phyloP scores from a whole-genome alignment of 2,797 vertebrate genomes.

The Odontamblyopus lacepedii region DNA sequence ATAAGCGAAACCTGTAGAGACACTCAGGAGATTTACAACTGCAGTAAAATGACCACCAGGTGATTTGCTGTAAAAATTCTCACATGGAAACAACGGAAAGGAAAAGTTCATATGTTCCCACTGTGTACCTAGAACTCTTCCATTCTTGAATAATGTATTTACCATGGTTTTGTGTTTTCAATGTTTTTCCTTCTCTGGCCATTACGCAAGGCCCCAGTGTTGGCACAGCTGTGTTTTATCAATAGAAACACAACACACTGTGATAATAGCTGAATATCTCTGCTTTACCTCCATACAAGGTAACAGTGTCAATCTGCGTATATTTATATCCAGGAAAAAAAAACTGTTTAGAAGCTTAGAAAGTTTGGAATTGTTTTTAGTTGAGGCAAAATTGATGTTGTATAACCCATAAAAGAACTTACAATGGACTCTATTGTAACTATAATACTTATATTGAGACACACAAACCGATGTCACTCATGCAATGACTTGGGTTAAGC shows the following conservation, averaged over 20 bases:
- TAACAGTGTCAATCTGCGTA: not conserved
- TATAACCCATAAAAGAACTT: conserved; percentile 19
- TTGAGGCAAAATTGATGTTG: not conserved
- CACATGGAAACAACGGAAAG: not conserved
- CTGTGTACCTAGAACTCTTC: not conserved
- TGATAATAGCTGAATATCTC: not conserved
- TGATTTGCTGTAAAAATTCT: not conserved
- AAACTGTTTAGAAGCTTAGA: conserved; percentile 7
- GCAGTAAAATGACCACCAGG: not conserved
- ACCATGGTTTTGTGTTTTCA: not conserved
- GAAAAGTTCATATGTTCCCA: not conserved
- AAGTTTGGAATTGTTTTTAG: not conserved
- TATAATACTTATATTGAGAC: not conserved
- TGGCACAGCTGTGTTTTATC: conserved; percentile 25
- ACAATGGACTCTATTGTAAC: conserved; percentile 6
- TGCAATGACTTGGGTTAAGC: not conserved
- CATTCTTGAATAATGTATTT: not conserved
- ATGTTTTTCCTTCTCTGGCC: not conserved
- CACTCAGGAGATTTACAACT: no score
- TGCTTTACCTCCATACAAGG: not conserved
- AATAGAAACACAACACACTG: not conserved
- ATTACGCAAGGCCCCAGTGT: conserved; percentile 7
- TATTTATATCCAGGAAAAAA: conserved; percentile 13
- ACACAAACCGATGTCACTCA: not conserved
- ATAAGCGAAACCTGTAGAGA: no score